Evolutionary conservation across 2,797 vertebrate genomes (phyloP).

Genomic region (Etheostoma nigrum): DNA sequence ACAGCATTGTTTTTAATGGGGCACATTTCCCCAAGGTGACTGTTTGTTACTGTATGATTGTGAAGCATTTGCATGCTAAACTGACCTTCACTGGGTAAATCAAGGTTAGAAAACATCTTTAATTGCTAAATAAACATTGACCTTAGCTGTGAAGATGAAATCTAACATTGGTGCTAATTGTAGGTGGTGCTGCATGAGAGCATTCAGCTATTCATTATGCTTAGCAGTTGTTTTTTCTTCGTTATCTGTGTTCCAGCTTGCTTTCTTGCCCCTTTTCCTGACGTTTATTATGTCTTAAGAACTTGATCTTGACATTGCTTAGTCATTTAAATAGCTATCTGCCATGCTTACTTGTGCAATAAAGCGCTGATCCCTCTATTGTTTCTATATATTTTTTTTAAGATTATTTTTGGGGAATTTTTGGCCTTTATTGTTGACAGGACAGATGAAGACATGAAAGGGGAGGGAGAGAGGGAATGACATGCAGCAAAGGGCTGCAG

Average conservation of each 20-base stretch:
- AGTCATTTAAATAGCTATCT: conserved; percentile 73
- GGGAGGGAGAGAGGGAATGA: too few relatives aligned
- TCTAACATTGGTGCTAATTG: conserved; percentile 44
- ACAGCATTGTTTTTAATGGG: conserved; percentile 25
- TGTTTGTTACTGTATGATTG: conserved; percentile 42
- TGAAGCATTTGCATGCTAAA: conserved; percentile 26
- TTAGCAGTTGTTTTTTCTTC: conserved; percentile 11
- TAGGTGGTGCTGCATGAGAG: conserved; percentile 35
- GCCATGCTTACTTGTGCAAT: conserved; percentile 45
- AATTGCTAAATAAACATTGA: conserved; percentile 70
- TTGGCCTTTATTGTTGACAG: too few relatives aligned
- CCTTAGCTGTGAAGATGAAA: conserved; percentile 54
- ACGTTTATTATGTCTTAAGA: conserved; percentile 54
- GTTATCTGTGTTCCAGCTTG: conserved; percentile 31
- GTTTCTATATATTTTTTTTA: background rate
- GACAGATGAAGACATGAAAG: too few relatives aligned
- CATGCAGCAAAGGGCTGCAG: too few relatives aligned
- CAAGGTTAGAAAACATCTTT: conserved; percentile 70
- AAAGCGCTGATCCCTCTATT: conserved; percentile 22
- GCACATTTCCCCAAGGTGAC: conserved; percentile 32
- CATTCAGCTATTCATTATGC: conserved; percentile 33
- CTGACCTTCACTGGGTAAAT: conserved; percentile 51
- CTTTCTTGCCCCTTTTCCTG: conserved; percentile 25
- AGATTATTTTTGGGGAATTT: too few relatives aligned
- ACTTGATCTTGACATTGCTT: conserved; percentile 46